Conservation (phyloP, 2,888 invertebrate species). For the Parasteatoda lunata region DNA sequence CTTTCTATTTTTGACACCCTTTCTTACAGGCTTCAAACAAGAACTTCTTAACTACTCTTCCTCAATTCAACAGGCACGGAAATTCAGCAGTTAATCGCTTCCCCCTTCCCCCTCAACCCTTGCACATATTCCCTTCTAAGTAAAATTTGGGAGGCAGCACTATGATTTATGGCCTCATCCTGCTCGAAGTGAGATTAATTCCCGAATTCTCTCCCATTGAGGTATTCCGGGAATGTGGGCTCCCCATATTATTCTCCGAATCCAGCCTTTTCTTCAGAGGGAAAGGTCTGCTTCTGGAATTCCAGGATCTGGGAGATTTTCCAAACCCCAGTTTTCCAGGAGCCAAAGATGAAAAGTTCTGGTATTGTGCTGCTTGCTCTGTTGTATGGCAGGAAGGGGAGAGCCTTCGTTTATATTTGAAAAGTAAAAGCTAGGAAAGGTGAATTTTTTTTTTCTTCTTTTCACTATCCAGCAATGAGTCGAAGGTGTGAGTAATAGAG, state of each 20-base stretch:
- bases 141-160: slow-evolving; percentile 27
- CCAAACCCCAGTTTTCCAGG: slow-evolving; percentile 3
- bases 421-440: background rate
- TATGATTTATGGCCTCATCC: slow-evolving; percentile 37
- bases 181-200: slow-evolving; percentile 45
- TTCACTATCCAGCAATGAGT: background rate
- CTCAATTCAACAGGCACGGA: slow-evolving; percentile 32
- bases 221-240: slow-evolving; percentile 38
- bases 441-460: background rate
- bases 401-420: slow-evolving; percentile 34
- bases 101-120: background rate
- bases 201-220: slow-evolving; percentile 32
- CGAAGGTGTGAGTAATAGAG: background rate
- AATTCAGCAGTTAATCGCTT: slow-evolving; percentile 42
- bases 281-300: slow-evolving; percentile 10
- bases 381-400: background rate
- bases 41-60: slow-evolving; percentile 36
- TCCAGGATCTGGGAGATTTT: slow-evolving; percentile 7
- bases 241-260: slow-evolving; percentile 32
- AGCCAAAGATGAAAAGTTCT: slow-evolving; percentile 2
- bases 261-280: slow-evolving; percentile 24
- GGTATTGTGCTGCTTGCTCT: slow-evolving; percentile 11
- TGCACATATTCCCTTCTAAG: background rate
- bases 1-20: background rate
- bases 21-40: slow-evolving; percentile 1